Evolutionary conservation across 2,888 invertebrate genomes (phyloP), one percentile per base, ranked within the genome.

Genomic region (Drosophila anomelani): DNA sequence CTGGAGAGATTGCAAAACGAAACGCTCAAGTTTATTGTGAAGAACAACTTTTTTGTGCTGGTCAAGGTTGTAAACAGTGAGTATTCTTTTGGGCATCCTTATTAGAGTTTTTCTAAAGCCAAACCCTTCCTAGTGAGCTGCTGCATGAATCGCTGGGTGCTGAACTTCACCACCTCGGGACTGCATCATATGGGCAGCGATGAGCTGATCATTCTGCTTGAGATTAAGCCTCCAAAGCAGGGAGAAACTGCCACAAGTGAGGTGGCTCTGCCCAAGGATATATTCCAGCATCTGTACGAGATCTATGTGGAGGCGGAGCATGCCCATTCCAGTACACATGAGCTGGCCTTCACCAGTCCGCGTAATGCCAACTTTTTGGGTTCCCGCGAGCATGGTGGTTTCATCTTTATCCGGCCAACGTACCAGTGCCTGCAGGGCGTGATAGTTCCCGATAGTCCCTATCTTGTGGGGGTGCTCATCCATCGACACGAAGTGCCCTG

Each of bases 401-500:
- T 97, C 91, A 93, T 97, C n/a, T 97, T 95, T 85, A 94, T 97
- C 74, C 94, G 96, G 64, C 95, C 96, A 32, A 95, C 96, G 15
- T 95, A 96, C 92, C 97, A 97, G 91, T 97, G 97, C 91, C 93
- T 97, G 76, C 95, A 96, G 85, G 95, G 96, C 88, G 93, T 97
- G 13, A 93, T 95, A 56, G 92, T 96, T 77, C 97, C 97, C 1
- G 94, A 95, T 43, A 94, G 95, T 73, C 96, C 97, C 0, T 97
- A 95, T 90, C 93, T 97, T 54, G 94, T 97, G 75, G 97, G 95
- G 0, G 94, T 97, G 71, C 93, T 97, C 53, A 95, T 97, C 60
- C 96, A 97, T 91, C 95, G 95, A 91, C 94, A 92, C 77, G 93
- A 93, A 76, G 90, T 93, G 38, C 93, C 93, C 3, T 93, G 93